Conservation (phyloP, 2,113 vertebrate genomes). For the Atractosteus spatula region DNA sequence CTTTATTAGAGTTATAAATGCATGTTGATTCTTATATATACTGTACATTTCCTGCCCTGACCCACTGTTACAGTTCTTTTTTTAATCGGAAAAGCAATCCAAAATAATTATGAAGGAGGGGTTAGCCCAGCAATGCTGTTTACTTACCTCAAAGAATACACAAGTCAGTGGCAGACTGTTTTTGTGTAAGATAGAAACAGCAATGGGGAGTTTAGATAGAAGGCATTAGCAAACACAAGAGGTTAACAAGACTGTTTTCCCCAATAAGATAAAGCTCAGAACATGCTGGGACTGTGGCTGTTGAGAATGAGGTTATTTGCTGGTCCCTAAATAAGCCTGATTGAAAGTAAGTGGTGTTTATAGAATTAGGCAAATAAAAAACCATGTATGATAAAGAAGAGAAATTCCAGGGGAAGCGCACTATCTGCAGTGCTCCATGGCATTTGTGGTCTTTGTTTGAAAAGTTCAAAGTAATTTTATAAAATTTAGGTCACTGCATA, state of each 20-base stretch:
- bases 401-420: slow-evolving; percentile 21
- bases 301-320: slow-evolving; percentile 26
- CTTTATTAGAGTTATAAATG: no score
- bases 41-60: no score
- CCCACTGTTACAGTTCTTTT: no score
- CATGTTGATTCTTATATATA: no score
- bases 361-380: slow-evolving; percentile 44
- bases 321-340: slow-evolving; percentile 35
- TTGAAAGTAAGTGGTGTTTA: slow-evolving; percentile 49
- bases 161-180: no score
- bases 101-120: no score
- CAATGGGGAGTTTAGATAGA: not conserved
- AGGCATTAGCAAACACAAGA: not conserved
- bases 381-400: slow-evolving; percentile 27
- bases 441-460: slow-evolving; percentile 43
- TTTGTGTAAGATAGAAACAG: no score
- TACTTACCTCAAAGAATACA: no score
- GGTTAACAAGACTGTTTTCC: slow-evolving; percentile 20
- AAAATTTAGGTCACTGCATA: slow-evolving; percentile 52
- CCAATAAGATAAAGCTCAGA: slow-evolving; percentile 29
- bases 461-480: slow-evolving; percentile 58
- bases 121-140: no score
- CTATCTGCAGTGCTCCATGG: slow-evolving; percentile 30
- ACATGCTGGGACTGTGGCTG: slow-evolving; percentile 28
- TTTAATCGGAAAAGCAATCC: no score